Conservation (phyloP, 2,113 vertebrate species). For the Taurulus bubalis region DNA sequence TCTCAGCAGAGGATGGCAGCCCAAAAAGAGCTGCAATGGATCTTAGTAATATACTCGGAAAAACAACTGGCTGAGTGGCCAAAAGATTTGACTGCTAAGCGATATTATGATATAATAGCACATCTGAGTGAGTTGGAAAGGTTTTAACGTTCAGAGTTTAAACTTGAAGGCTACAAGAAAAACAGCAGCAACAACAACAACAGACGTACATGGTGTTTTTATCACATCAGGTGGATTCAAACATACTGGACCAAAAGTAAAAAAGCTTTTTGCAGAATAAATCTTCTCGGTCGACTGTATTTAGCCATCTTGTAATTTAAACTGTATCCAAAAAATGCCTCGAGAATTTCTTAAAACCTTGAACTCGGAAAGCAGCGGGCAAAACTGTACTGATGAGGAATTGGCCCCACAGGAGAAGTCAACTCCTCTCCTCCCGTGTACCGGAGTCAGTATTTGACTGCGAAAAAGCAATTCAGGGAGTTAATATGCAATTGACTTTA, state of each 20-base stretch:
- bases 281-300: not conserved
- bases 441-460: not conserved
- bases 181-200: conserved; percentile 12
- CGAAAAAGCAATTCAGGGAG: conserved; percentile 28
- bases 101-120: conserved; percentile 17
- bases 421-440: not conserved
- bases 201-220: not conserved
- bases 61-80: conserved; percentile 19
- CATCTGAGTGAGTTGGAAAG: conserved; percentile 15
- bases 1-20: not conserved
- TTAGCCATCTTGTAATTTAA: not conserved
- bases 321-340: not conserved
- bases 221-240: not conserved
- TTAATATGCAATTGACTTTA: conserved; percentile 41
- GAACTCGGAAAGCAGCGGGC: not conserved
- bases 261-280: not conserved
- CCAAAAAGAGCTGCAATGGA: conserved; percentile 6
- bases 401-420: conserved; percentile 15
- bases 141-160: conserved; percentile 8
- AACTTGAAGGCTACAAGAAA: conserved; percentile 8
- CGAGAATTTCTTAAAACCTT: not conserved
- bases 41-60: not conserved
- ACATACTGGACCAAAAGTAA: not conserved
- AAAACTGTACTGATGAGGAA: conserved; percentile 19
- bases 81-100: not conserved